phyloP scores from a whole-genome alignment of 2,797 vertebrate genomes.

The Huso huso region DNA sequence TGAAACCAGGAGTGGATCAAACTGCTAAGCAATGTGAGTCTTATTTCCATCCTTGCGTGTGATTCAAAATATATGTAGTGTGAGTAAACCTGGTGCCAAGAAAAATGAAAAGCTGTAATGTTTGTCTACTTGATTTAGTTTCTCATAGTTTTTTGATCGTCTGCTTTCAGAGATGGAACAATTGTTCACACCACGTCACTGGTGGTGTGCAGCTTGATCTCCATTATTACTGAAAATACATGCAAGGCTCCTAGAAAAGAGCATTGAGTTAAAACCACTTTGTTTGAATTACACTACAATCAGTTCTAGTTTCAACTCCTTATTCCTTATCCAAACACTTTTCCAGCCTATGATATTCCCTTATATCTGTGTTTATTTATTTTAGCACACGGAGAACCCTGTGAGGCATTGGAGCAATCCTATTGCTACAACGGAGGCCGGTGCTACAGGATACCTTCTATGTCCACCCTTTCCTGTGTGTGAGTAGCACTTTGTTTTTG shows the following conservation, averaged over 20 bases:
- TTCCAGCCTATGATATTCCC: background rate
- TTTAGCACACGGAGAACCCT: conserved; percentile 78
- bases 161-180: too few relatives aligned
- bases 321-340: background rate
- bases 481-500: conserved; percentile 51
- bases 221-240: background rate
- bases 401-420: conserved; percentile 59
- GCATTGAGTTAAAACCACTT: background rate
- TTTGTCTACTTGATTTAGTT: too few relatives aligned
- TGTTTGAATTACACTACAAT: too few relatives aligned
- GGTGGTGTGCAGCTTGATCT: too few relatives aligned
- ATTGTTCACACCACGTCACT: too few relatives aligned
- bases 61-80: too few relatives aligned
- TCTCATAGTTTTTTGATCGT: too few relatives aligned
- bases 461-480: conserved; percentile 83
- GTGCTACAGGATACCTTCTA: conserved; percentile 75
- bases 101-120: too few relatives aligned
- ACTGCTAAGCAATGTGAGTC: too few relatives aligned
- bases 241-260: background rate
- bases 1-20: too few relatives aligned
- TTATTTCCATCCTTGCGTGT: too few relatives aligned
- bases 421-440: conserved; percentile 89
- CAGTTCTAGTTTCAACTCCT: background rate
- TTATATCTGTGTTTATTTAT: background rate
- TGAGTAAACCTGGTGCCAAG: too few relatives aligned